phyloP scores from a whole-genome alignment of 1,140 invertebrate species.

The Drosophila lacertosa region DNA sequence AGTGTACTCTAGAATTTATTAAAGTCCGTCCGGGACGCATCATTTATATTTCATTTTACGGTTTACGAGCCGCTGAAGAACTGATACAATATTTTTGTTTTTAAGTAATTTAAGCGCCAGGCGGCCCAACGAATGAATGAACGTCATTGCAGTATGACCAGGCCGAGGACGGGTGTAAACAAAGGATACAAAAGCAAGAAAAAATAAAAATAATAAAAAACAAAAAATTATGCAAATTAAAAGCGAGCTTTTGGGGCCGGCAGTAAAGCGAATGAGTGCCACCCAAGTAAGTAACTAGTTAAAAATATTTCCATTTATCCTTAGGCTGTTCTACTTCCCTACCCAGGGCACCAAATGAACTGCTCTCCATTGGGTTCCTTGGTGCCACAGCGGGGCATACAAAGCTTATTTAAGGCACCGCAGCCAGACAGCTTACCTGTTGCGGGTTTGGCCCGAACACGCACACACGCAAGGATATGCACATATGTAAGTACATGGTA shows the following conservation, averaged over 20 bases:
- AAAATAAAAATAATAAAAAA: constrained; percentile 50
- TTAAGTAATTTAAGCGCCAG: constrained; percentile 56
- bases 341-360: constrained; percentile 16
- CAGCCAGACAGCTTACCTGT: constrained; percentile 22
- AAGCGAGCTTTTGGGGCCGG: constrained; percentile 46
- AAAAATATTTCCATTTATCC: constrained; percentile 15
- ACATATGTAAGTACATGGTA: constrained; percentile 21
- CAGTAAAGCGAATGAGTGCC: constrained; percentile 40
- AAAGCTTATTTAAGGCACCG: constrained; percentile 5
- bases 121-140: constrained; percentile 60
- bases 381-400: background rate
- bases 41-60: constrained; percentile 77
- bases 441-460: background rate
- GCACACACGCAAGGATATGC: background rate
- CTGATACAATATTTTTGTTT: constrained; percentile 80
- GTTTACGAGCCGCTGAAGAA: constrained; percentile 69
- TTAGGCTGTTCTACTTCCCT: background rate
- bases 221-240: constrained; percentile 75
- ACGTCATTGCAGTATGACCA: constrained; percentile 44
- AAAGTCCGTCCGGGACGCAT: constrained; percentile 47
- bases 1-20: constrained; percentile 77
- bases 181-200: constrained; percentile 32
- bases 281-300: constrained; percentile 32
- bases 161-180: constrained; percentile 28
- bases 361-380: background rate